Percentiles rank a stretch among this genome's conserved stretches.
These are phyloP conservation scores for Drosophila eohydei DNA, from an alignment of 2,888 invertebrate genomes.

Conservation along the genomic window DNA sequence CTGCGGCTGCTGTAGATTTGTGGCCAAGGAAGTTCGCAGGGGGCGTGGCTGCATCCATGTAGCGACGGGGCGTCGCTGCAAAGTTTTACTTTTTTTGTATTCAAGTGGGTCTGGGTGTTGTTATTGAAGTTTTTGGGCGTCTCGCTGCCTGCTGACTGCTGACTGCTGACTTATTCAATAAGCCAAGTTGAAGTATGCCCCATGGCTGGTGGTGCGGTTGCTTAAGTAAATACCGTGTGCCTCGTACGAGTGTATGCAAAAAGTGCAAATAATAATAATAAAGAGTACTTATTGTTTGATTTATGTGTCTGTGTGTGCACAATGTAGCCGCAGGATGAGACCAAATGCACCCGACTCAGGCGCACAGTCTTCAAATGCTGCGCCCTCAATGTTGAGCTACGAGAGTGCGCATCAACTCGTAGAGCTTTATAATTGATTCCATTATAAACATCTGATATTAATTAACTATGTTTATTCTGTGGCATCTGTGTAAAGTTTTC, in stretches of 20 bases:
- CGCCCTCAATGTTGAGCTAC: background rate
- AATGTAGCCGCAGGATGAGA: slow-evolving; percentile 38
- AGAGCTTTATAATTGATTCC: slow-evolving; percentile 9
- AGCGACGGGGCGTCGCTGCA: slow-evolving; percentile 74
- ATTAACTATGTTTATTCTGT: background rate
- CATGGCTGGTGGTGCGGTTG: slow-evolving; percentile 59
- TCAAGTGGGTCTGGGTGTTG: slow-evolving; percentile 64
- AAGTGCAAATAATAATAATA: slow-evolving; percentile 85
- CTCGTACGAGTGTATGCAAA: slow-evolving; percentile 66
- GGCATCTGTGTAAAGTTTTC: background rate
- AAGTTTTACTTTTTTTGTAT: slow-evolving; percentile 51
- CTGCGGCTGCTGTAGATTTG: slow-evolving; percentile 42
- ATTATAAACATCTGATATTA: slow-evolving; percentile 10
- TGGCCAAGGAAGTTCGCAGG: slow-evolving; percentile 23
- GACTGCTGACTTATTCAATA: slow-evolving; percentile 84
- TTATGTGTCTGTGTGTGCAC: slow-evolving; percentile 85
- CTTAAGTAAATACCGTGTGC: slow-evolving; percentile 78
- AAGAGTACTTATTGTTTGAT: slow-evolving; percentile 85
- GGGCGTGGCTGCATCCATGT: slow-evolving; percentile 61
- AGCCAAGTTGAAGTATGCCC: slow-evolving; percentile 82
- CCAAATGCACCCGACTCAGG: slow-evolving; percentile 3
- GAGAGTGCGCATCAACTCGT: background rate
- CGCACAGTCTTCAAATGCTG: background rate
- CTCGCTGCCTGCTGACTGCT: slow-evolving; percentile 40
- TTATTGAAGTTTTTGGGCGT: slow-evolving; percentile 79